These are phyloP conservation scores for Ischnura elegans DNA, from an alignment of 2,888 invertebrate species.

Conservation along the genomic window DNA sequence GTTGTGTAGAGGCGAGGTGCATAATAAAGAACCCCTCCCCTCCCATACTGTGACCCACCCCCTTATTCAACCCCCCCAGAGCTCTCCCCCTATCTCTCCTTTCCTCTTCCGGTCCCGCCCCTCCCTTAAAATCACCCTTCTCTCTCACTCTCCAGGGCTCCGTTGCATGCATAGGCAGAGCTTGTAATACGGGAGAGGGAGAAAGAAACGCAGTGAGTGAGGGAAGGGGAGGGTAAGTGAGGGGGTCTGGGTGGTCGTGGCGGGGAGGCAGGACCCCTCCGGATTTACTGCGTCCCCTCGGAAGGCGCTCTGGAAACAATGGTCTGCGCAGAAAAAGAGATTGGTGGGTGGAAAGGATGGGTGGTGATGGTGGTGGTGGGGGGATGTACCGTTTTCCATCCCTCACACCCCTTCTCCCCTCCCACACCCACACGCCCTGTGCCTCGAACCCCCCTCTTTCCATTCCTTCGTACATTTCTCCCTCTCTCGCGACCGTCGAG, in stretches of 20 bases:
- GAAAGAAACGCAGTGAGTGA: background rate
- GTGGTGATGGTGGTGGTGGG: background rate
- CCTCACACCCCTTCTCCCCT: background rate
- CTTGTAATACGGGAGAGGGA: background rate
- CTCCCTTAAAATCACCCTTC: background rate
- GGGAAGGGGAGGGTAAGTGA: conserved; percentile 2
- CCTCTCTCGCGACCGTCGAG: background rate
- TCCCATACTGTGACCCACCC: background rate
- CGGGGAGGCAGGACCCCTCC: background rate
- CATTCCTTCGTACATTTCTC: background rate
- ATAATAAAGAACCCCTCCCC: conserved; percentile 46
- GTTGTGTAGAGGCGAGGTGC: background rate
- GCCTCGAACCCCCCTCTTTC: background rate
- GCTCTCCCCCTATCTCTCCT: background rate
- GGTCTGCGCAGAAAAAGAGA: conserved; percentile 5
- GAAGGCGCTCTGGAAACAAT: conserved; percentile 58
- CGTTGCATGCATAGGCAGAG: background rate
- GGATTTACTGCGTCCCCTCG: conserved; percentile 60
- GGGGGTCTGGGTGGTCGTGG: background rate
- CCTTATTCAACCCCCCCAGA: background rate
- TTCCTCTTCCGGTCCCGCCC: background rate
- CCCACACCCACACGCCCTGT: background rate
- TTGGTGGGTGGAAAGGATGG: background rate
- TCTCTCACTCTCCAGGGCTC: background rate
- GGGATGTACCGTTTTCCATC: background rate